Evolutionary conservation across 2,113 vertebrate species (phyloP), one percentile per base, ranked within the genome.

Genomic region (Dromaius novaehollandiae): DNA sequence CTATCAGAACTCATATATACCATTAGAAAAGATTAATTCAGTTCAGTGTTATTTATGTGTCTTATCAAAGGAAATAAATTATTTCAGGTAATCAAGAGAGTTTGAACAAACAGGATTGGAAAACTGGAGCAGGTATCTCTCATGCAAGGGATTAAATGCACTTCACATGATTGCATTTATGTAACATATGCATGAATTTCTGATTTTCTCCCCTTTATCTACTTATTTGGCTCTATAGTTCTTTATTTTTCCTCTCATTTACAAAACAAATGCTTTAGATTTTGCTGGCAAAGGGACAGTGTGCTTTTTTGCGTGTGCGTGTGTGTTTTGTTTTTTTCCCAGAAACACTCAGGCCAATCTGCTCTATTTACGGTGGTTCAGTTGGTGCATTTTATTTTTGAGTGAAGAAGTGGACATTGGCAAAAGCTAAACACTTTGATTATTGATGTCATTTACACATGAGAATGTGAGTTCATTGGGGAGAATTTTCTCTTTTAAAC

Each of bases 111-210:
- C 50, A 90, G 79, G 69, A 66, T 93, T 44, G 70, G 77, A 78
- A 97, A 95, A 93, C 75, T 50, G 84, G 64, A 84, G 46, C 86
- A 78, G 84, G 65, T 92, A n/a, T 90, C 64, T 83, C 94, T 89
- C 95, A 95, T 87, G 61, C 81, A 60, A 63, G 42, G 22, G 61
- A 87, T 96, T 87, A 89, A 90, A 74, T 22, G 83, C 81, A 84
- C 81, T 96, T 91, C 56, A 89, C 78, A 89, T 91, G 84, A 95
- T 92, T 97, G 51, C 46, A 34, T 94, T 96, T 96, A 84, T 92
- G 51, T 96, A 95, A 95, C 74, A 48, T 71, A 95, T 96, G 73
- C 18, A 61, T 63, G 68, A 64, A 75, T 95, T 95, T 48, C 74
- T 87, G 32, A 17, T 66, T 74, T 83, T 13, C 26, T 53, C 11